These are phyloP conservation scores for Hydractinia echinata DNA, from an alignment of 30 jellyfish, hydroid and myxozoan genomes.

Conservation along the genomic window DNA sequence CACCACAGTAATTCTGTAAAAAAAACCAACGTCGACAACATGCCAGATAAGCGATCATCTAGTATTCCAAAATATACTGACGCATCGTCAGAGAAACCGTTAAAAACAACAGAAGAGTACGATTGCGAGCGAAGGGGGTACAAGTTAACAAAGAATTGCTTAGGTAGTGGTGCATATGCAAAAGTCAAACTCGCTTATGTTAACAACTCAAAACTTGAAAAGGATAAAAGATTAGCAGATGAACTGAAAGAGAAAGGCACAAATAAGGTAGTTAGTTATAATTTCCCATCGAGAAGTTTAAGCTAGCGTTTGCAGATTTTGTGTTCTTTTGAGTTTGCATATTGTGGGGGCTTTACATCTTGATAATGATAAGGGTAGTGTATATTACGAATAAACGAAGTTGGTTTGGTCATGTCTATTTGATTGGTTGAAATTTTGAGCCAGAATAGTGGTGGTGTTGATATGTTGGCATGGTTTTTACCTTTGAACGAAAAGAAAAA, in stretches of 20 bases:
- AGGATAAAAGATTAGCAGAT: slow-evolving; percentile 51
- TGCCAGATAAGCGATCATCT: slow-evolving; percentile 40
- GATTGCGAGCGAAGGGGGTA: slow-evolving; percentile 92
- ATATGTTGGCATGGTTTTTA: too few species aligned
- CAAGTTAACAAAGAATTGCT: slow-evolving; percentile 48
- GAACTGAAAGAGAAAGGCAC: slow-evolving; percentile 56
- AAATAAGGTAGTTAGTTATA: slow-evolving; percentile 46
- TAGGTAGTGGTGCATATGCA: slow-evolving; percentile 94
- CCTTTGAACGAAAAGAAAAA: too few species aligned
- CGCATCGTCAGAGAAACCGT: slow-evolving; percentile 52
- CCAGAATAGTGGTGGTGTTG: too few species aligned
- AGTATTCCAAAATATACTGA: slow-evolving; percentile 55
- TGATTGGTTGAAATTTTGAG: too few species aligned
- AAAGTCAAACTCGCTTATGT: slow-evolving; percentile 79
- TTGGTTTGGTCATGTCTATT: too few species aligned
- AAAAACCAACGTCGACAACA: neutral
- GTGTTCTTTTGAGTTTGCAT: too few species aligned
- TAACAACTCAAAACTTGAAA: slow-evolving; percentile 59
- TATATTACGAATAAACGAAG: too few species aligned
- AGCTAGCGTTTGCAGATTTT: too few species aligned
- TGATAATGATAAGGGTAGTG: too few species aligned
- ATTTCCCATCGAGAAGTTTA: too few species aligned
- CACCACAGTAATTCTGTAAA: too few species aligned
- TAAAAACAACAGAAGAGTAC: slow-evolving; percentile 68
- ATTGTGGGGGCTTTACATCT: too few species aligned